Percentiles rank a stretch among this genome's conserved stretches.
Conservation (phyloP, 2,797 vertebrate species). For the Pitangus sulphuratus region DNA sequence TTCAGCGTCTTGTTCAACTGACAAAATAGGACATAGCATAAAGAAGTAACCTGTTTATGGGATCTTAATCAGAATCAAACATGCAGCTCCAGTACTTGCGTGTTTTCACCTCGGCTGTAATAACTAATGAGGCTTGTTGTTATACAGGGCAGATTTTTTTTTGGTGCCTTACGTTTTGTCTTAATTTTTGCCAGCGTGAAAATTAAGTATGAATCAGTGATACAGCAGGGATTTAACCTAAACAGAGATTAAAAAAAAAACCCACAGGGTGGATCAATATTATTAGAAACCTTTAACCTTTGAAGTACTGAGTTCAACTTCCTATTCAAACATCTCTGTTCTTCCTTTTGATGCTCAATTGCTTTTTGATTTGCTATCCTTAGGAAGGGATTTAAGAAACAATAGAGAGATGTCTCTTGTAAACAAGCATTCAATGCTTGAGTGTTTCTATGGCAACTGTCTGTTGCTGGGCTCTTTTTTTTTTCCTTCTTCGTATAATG, state of each 20-base stretch:
- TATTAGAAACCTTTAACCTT: constrained; percentile 78
- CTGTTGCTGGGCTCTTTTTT: constrained; percentile 87
- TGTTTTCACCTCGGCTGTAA: constrained; percentile 50
- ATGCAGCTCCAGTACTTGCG: constrained; percentile 43
- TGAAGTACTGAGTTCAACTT: constrained; percentile 75
- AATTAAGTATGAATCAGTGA: constrained; percentile 80
- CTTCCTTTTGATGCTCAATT: constrained; percentile 79
- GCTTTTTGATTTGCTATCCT: constrained; percentile 80
- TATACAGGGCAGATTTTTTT: constrained; percentile 76
- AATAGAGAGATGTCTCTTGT: constrained; percentile 88
- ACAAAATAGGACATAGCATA: constrained; percentile 54
- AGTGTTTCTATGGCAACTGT: constrained; percentile 91
- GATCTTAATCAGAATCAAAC: constrained; percentile 11
- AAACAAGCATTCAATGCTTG: constrained; percentile 89
- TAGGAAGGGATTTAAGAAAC: constrained; percentile 78
- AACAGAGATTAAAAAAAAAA: constrained; percentile 55
- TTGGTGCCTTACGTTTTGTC: constrained; percentile 83
- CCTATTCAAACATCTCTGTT: constrained; percentile 77
- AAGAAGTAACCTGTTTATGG: constrained; percentile 62
- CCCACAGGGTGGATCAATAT: constrained; percentile 77
- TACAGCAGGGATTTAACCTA: constrained; percentile 81
- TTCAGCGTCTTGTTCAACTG: constrained; percentile 49
- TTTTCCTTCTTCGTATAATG: constrained; percentile 85
- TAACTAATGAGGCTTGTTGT: constrained; percentile 64
- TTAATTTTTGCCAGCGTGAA: constrained; percentile 82